Percentiles rank a stretch among this genome's conserved stretches.
Evolutionary conservation across 2,113 vertebrate genomes (phyloP).

Genomic region (Myrmecobius fasciatus): DNA sequence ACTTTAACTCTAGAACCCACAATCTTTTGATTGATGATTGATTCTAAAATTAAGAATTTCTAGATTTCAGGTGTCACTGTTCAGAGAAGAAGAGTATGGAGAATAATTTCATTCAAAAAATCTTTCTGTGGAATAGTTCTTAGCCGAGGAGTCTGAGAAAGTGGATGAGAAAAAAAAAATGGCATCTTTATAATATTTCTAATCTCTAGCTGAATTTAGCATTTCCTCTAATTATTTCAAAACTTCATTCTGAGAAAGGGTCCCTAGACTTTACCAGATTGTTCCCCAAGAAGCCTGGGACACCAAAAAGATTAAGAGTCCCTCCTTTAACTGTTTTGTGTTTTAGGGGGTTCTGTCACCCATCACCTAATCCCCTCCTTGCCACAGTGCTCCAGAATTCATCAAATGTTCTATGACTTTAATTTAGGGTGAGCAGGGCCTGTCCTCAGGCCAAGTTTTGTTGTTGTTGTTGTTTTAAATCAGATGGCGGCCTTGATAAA

Average conservation of each 20-base stretch:
- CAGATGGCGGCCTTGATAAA: slow-evolving; percentile 77
- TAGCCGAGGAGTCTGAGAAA: neutral
- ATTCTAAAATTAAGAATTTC: neutral
- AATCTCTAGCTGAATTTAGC: neutral
- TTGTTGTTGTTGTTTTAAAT: slow-evolving; percentile 36
- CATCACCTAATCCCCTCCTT: slow-evolving; percentile 1
- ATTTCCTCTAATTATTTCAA: neutral
- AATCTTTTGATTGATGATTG: neutral
- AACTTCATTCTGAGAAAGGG: neutral
- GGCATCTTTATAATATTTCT: neutral
- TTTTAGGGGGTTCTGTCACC: slow-evolving; percentile 8
- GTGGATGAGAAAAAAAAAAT: neutral
- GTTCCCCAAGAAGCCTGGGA: neutral
- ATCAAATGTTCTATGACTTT: neutral
- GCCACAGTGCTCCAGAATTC: neutral
- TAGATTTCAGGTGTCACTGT: neutral
- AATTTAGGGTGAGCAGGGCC: slow-evolving; percentile 7
- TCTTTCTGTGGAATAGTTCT: neutral
- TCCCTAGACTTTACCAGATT: neutral
- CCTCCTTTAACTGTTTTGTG: slow-evolving; percentile 25
- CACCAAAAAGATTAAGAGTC: neutral
- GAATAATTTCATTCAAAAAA: neutral
- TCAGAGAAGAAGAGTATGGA: neutral
- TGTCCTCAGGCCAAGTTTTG: slow-evolving; percentile 64
- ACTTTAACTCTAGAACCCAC: neutral